phyloP scores from a whole-genome alignment of 2,888 invertebrate genomes.

The Maniola hyperantus region DNA sequence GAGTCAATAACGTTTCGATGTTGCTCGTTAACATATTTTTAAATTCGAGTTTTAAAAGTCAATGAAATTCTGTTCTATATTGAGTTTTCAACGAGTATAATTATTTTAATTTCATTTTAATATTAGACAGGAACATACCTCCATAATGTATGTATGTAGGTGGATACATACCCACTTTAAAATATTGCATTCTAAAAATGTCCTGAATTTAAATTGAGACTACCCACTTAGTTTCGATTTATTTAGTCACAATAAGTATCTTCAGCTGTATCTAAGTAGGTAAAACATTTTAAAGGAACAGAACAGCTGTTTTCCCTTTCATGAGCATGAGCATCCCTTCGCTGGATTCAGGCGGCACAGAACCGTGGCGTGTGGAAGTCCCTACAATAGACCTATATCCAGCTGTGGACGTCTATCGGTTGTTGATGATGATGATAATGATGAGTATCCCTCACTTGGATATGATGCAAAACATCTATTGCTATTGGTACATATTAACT shows the following conservation, averaged over 20 bases:
- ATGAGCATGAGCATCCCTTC: background rate
- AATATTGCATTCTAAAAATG: background rate
- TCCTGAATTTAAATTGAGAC: background rate
- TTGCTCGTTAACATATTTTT: background rate
- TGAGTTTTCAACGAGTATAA: background rate
- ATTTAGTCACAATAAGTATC: background rate
- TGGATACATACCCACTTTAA: background rate
- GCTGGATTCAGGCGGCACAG: no score
- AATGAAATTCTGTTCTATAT: no score
- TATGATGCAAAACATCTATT: conserved; percentile 11
- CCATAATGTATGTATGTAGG: no score
- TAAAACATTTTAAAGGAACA: background rate
- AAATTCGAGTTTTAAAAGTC: background rate
- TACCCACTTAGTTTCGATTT: background rate
- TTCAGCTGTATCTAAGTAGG: background rate
- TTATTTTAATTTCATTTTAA: background rate
- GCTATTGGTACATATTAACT: conserved; percentile 62
- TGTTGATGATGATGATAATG: no score
- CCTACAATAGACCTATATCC: no score
- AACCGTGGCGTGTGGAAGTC: no score
- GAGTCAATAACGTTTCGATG: background rate
- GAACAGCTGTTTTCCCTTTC: background rate
- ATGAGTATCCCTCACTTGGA: background rate
- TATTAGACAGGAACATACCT: background rate
- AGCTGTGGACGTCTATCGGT: no score